phyloP scores from a whole-genome alignment of 2,113 vertebrate species.

The Eptesicus fuscus region DNA sequence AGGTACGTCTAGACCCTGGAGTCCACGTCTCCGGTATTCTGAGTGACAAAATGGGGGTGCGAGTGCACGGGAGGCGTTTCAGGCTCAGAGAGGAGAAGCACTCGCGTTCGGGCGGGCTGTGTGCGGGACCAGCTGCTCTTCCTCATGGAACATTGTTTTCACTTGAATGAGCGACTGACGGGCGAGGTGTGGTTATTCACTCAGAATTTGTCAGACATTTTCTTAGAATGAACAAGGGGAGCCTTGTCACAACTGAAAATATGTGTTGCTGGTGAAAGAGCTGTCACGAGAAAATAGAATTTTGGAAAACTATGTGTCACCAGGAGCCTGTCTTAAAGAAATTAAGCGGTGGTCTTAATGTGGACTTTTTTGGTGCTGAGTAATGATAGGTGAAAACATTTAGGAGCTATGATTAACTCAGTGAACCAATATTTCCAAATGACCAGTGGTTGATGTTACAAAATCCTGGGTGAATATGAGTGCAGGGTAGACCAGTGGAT shows the following conservation, averaged over 20 bases:
- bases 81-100: not conserved
- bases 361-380: not conserved
- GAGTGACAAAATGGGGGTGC: not conserved
- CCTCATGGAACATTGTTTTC: not conserved
- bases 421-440: not conserved
- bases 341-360: not conserved
- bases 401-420: not conserved
- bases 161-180: not conserved
- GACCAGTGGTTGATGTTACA: not conserved
- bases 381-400: not conserved
- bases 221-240: not conserved
- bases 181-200: not conserved
- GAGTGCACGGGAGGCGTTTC: not conserved
- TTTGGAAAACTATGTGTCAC: not conserved
- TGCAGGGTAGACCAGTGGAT: not conserved
- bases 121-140: not conserved
- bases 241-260: not conserved
- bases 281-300: not conserved
- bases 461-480: not conserved
- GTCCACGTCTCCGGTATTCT: not conserved
- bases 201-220: not conserved
- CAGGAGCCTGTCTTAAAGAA: not conserved
- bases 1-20: not conserved
- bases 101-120: not conserved
- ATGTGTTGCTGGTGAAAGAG: not conserved